phyloP scores from a whole-genome alignment of 1,140 invertebrate species.

The honey bee (Apis mellifera) region DNA sequence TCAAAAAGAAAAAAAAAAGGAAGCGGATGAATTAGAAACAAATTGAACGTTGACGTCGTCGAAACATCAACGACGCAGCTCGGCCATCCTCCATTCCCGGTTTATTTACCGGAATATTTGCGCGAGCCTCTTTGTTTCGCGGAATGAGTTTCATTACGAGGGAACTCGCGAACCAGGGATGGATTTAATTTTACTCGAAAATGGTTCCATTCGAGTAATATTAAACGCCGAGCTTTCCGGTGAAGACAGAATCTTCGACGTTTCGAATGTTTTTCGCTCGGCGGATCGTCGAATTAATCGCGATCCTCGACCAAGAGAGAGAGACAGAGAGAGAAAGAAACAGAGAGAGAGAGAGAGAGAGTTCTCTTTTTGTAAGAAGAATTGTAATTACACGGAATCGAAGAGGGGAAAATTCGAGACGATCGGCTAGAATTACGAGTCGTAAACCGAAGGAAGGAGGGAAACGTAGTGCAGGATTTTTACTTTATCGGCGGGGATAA shows the following conservation, averaged over 20 bases:
- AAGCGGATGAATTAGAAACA: conserved; percentile 6
- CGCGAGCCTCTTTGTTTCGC: not conserved
- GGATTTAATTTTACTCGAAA: not conserved
- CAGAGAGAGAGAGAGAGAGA: no score
- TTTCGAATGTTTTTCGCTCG: no score
- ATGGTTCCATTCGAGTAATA: no score
- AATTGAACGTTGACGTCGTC: not conserved
- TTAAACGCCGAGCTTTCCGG: no score
- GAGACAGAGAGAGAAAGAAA: no score
- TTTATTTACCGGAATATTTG: not conserved
- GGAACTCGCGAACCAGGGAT: not conserved
- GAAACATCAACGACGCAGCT: no score
- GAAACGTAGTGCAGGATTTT: not conserved
- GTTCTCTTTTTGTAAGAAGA: no score
- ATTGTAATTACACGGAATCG: not conserved
- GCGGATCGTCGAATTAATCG: no score
- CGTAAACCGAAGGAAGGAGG: not conserved
- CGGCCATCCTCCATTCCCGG: not conserved
- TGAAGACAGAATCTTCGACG: no score
- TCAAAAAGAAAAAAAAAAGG: not conserved
- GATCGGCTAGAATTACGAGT: not conserved
- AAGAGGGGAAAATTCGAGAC: not conserved
- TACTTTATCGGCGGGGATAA: conserved; percentile 13
- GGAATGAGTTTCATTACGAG: not conserved
- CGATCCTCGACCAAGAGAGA: no score